phyloP scores from a whole-genome alignment of 2,113 vertebrate genomes.

The Scopus umbretta region DNA sequence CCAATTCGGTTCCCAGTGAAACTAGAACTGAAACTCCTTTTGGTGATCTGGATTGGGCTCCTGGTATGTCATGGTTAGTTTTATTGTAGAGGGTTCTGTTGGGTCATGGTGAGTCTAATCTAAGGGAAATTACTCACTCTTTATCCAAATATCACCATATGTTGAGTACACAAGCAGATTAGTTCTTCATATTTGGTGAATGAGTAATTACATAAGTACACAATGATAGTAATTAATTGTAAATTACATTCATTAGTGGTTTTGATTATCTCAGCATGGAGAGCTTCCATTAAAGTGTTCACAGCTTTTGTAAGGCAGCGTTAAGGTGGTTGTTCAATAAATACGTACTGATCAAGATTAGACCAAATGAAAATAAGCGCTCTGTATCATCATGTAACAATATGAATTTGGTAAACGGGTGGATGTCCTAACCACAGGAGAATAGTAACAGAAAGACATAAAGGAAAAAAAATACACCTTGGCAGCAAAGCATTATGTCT shows the following conservation, averaged over 20 bases:
- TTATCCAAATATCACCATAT: background rate
- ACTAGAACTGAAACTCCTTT: background rate
- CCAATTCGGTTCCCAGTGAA: background rate
- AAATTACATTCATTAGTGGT: background rate
- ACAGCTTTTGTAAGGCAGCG: background rate
- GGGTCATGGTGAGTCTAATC: background rate
- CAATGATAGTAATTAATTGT: background rate
- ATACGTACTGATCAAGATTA: background rate
- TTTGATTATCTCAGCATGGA: background rate
- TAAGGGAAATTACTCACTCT: background rate
- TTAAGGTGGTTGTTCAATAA: background rate
- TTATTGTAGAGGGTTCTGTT: background rate
- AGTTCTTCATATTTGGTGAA: background rate
- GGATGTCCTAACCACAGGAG: background rate
- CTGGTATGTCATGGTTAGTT: background rate
- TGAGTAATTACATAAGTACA: background rate
- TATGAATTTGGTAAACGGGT: background rate
- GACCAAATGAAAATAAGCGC: background rate
- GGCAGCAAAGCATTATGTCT: background rate
- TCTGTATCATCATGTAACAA: background rate
- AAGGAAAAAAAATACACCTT: background rate
- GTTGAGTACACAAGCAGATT: background rate
- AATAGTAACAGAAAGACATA: background rate
- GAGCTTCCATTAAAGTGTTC: background rate
- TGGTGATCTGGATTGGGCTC: background rate